Conservation (phyloP, 2,888 invertebrate genomes). For the Drosophila kanekoi region DNA sequence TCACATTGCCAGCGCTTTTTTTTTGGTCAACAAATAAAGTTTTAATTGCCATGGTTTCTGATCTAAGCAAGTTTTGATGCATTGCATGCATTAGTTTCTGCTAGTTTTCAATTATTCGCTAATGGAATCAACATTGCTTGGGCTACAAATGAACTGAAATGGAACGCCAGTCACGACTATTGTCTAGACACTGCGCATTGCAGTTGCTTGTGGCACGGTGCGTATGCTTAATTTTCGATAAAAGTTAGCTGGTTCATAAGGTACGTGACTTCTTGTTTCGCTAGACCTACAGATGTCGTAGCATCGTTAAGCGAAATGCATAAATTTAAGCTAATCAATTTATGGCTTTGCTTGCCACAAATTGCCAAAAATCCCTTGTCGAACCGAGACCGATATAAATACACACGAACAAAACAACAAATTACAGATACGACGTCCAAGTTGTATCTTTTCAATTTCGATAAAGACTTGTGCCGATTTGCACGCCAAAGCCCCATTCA, state of each 20-base stretch:
- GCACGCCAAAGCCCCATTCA: slow-evolving; percentile 47
- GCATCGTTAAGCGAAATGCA: slow-evolving; percentile 45
- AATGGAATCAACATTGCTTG: neutral
- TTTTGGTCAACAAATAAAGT: slow-evolving; percentile 52
- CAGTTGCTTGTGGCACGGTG: slow-evolving; percentile 4
- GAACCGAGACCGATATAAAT: neutral
- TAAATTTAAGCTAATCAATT: slow-evolving; percentile 72
- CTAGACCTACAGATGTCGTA: no score
- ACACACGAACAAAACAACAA: slow-evolving; percentile 27
- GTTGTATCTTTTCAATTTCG: slow-evolving; percentile 65
- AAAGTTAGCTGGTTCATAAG: slow-evolving; percentile 29
- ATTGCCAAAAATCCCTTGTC: slow-evolving; percentile 47
- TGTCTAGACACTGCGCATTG: slow-evolving; percentile 38
- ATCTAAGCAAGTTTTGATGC: slow-evolving; percentile 10
- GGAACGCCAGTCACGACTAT: neutral
- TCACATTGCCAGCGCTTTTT: slow-evolving; percentile 12
- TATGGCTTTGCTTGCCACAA: slow-evolving; percentile 61
- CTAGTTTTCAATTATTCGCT: neutral
- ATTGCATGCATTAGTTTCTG: neutral
- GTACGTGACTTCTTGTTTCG: slow-evolving; percentile 47
- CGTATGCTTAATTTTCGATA: slow-evolving; percentile 48
- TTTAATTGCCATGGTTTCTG: slow-evolving; percentile 56
- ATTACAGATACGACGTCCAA: slow-evolving; percentile 29
- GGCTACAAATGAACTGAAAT: neutral
- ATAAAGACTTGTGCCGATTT: slow-evolving; percentile 47